A percentile compares a stretch with the other conserved stretches of the same genome.
Conservation (phyloP, 2,113 vertebrate species). For the Okapia johnstoni region DNA sequence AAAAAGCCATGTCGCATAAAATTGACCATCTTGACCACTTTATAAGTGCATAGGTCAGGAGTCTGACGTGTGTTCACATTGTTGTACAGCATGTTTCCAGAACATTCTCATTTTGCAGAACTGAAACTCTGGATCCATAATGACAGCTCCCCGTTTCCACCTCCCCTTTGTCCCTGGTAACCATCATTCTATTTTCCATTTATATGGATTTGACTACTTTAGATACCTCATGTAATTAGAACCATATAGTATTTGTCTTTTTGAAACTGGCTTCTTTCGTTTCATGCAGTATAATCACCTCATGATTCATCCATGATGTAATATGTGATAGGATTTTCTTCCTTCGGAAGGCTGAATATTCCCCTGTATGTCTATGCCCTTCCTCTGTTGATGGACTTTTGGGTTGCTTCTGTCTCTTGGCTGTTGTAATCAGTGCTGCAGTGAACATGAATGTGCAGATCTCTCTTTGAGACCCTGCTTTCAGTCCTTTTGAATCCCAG, state of each 20-base stretch:
- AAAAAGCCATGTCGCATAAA: neutral
- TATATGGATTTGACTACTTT: neutral
- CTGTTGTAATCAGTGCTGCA: neutral
- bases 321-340: constrained; percentile 16
- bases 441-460: neutral
- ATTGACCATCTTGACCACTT: neutral
- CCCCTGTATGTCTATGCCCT: neutral
- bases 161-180: neutral
- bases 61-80: neutral
- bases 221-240: neutral
- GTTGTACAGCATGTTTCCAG: neutral
- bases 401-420: neutral
- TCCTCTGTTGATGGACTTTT: neutral
- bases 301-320: neutral
- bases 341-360: neutral
- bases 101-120: neutral
- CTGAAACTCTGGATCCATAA: neutral
- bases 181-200: neutral
- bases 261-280: neutral
- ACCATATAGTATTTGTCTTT: neutral
- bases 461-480: neutral
- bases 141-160: neutral
- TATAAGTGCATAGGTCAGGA: neutral
- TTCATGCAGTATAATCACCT: neutral
- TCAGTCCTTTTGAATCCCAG: neutral